Conservation (phyloP, 2,888 invertebrate species). For the Platypus cylindrus region DNA sequence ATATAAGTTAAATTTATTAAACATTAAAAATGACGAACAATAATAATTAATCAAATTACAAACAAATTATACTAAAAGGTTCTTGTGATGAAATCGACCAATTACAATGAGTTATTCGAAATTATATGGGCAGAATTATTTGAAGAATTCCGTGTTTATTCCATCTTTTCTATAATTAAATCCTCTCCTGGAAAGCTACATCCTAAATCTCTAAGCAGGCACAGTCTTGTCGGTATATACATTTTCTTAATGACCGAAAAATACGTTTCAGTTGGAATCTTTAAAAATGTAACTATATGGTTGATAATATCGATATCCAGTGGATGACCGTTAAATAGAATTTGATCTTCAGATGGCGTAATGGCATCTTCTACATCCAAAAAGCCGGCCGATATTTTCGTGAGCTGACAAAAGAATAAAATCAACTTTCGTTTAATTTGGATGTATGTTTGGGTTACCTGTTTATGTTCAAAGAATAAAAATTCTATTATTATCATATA, state of each 20-base stretch:
- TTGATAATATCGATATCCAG: slow-evolving; percentile 13
- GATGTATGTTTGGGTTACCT: slow-evolving; percentile 4
- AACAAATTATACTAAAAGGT: too few species aligned
- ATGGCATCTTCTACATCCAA: too few species aligned
- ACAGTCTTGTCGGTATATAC: background rate
- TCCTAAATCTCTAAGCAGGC: slow-evolving; percentile 6
- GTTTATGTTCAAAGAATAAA: slow-evolving; percentile 13
- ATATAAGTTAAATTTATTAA: too few species aligned
- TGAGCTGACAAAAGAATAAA: too few species aligned
- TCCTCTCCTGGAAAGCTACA: slow-evolving; percentile 7
- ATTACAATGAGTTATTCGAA: too few species aligned
- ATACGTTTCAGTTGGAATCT: slow-evolving; percentile 6
- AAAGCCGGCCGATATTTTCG: too few species aligned
- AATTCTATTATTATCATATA: slow-evolving; percentile 13
- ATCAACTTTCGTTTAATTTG: background rate
- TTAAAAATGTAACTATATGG: slow-evolving; percentile 11
- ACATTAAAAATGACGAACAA: too few species aligned
- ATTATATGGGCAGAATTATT: background rate
- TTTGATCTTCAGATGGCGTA: slow-evolving; percentile 10
- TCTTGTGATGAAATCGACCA: too few species aligned
- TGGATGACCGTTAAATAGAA: slow-evolving; percentile 10
- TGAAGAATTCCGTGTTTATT: slow-evolving; percentile 2
- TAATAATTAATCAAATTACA: too few species aligned
- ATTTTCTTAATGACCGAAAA: slow-evolving; percentile 9
- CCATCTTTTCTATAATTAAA: slow-evolving; percentile 9